These are phyloP conservation scores for Sceloporus tristichus DNA, from an alignment of 2,113 vertebrate genomes.

Conservation along the genomic window DNA sequence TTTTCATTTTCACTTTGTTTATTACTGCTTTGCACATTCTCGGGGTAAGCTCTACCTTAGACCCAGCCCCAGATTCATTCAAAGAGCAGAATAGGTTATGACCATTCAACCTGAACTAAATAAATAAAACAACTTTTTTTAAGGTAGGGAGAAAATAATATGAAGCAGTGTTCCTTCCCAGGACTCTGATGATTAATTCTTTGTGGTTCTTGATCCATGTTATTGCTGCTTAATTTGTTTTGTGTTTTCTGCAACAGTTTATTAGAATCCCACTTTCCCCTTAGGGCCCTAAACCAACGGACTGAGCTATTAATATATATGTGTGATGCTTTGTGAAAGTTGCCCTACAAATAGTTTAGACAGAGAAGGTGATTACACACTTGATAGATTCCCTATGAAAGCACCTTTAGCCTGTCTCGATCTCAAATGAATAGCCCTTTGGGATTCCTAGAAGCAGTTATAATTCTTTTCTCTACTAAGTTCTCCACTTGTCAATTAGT, in stretches of 20 bases:
- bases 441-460: background rate
- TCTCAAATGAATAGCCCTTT: background rate
- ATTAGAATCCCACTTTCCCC: background rate
- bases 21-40: background rate
- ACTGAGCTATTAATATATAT: rapidly evolving
- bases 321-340: background rate
- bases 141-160: background rate
- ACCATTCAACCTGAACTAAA: background rate
- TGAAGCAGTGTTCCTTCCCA: background rate
- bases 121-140: background rate
- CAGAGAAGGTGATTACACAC: rapidly evolving
- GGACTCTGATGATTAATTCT: slow-evolving; percentile 6
- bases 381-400: background rate
- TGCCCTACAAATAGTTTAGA: background rate
- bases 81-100: background rate
- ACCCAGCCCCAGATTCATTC: background rate
- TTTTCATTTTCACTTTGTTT: background rate
- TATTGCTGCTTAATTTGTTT: slow-evolving; percentile 16
- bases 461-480: slow-evolving; percentile 9
- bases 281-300: background rate
- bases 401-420: rapidly evolving
- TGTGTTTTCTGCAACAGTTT: background rate
- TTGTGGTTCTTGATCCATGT: background rate
- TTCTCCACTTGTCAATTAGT: rapidly evolving
- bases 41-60: background rate